Conservation (phyloP, 2,797 vertebrate species). For the Mus caroli region DNA sequence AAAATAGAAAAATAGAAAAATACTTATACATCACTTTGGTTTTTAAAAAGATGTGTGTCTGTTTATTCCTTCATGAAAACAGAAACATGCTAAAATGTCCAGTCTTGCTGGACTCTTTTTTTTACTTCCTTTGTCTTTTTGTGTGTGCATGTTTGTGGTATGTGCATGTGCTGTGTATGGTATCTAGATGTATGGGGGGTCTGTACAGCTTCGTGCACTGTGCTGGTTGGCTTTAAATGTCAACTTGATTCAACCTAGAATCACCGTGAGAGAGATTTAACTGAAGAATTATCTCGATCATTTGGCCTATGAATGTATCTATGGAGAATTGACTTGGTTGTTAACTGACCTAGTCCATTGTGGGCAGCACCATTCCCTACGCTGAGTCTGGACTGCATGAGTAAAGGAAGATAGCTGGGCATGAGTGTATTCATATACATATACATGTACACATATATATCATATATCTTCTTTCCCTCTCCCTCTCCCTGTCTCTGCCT, state of each 20-base stretch:
- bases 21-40: background rate
- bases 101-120: background rate
- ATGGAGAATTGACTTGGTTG: background rate
- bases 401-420: background rate
- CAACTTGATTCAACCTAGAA: background rate
- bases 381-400: background rate
- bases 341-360: background rate
- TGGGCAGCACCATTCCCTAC: background rate
- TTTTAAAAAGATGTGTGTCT: background rate
- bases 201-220: no score
- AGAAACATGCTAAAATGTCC: background rate
- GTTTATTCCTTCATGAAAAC: background rate
- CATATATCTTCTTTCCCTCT: no score
- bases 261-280: background rate
- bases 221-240: background rate
- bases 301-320: background rate
- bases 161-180: background rate
- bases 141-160: background rate
- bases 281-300: background rate
- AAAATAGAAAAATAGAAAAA: fast-evolving
- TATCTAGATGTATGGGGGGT: background rate
- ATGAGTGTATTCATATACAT: no score
- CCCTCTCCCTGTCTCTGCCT: background rate
- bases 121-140: background rate
- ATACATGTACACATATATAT: no score